Evolutionary conservation across 1,140 invertebrate species (phyloP).

Genomic region (Berghia stephanieae): DNA sequence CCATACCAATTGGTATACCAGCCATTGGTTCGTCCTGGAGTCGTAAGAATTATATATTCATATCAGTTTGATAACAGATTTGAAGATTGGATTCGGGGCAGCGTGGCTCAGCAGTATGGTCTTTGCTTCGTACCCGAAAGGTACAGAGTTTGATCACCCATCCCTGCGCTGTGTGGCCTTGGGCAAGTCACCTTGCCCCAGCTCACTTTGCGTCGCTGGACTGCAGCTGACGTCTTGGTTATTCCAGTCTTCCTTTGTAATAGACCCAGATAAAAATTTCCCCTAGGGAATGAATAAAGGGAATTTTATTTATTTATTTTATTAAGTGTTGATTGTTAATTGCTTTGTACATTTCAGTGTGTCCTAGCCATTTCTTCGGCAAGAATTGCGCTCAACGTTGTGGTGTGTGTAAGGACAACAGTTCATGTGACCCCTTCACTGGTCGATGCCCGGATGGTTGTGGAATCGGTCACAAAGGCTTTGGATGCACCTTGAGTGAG

Average conservation of each 20-base stretch:
- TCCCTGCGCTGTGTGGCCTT: too few species aligned
- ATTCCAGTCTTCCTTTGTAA: not conserved
- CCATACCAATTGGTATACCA: too few species aligned
- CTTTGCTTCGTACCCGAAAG: too few species aligned
- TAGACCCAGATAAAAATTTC: not conserved
- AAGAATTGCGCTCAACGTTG: constrained; percentile 35
- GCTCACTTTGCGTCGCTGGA: not conserved
- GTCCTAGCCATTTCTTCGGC: constrained; percentile 36
- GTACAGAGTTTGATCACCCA: too few species aligned
- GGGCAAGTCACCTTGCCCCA: too few species aligned
- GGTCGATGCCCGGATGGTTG: constrained; percentile 40
- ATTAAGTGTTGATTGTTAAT: too few species aligned
- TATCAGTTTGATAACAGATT: too few species aligned
- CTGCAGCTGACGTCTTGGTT: not conserved
- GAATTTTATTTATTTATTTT: constrained; percentile 9
- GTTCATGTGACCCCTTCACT: constrained; percentile 38
- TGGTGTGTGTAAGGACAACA: constrained; percentile 37
- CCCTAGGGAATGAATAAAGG: not conserved
- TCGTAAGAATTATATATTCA: too few species aligned
- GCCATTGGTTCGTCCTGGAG: too few species aligned
- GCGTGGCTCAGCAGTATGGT: too few species aligned
- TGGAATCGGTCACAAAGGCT: constrained; percentile 33
- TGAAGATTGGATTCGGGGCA: too few species aligned
- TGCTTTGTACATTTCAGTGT: constrained; percentile 32
- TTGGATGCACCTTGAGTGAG: constrained; percentile 33